These are phyloP conservation scores for Aethina tumida DNA, from an alignment of 1,140 invertebrate genomes.

Conservation along the genomic window DNA sequence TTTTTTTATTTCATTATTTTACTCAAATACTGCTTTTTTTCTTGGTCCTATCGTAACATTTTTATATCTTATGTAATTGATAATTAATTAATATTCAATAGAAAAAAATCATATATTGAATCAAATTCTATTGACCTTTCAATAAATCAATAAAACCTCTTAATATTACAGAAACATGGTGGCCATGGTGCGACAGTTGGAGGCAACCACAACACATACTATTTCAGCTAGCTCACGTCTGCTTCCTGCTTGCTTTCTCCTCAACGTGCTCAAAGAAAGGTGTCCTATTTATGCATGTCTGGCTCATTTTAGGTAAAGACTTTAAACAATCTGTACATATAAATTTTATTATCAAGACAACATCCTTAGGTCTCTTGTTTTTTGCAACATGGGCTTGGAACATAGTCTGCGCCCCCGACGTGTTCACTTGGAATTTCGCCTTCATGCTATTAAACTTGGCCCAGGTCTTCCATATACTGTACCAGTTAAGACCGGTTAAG, in stretches of 20 bases:
- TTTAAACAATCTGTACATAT: no score
- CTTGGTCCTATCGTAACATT: no score
- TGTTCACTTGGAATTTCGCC: slow-evolving; percentile 82
- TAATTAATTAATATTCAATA: no score
- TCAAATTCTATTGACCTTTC: not conserved
- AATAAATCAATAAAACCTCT: no score
- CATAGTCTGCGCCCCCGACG: slow-evolving; percentile 77
- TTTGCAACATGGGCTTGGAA: slow-evolving; percentile 84
- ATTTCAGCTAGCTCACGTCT: slow-evolving; percentile 60
- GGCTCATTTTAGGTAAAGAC: slow-evolving; percentile 61
- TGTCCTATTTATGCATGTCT: slow-evolving; percentile 69
- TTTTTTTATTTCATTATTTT: no score
- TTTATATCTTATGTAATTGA: no score
- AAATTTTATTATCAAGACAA: not conserved
- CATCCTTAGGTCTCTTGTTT: slow-evolving; percentile 61
- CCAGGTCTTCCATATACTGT: slow-evolving; percentile 72
- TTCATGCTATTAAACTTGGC: slow-evolving; percentile 77
- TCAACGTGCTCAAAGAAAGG: slow-evolving; percentile 67
- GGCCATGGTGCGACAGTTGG: slow-evolving; percentile 57
- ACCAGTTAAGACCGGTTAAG: slow-evolving; percentile 74
- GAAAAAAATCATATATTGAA: not conserved
- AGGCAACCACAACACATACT: slow-evolving; percentile 57
- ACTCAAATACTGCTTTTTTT: no score
- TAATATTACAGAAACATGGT: slow-evolving; percentile 41
- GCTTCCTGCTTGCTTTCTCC: slow-evolving; percentile 66